Conservation (phyloP, 1,140 invertebrate genomes). For the Drosophila santomea region DNA sequence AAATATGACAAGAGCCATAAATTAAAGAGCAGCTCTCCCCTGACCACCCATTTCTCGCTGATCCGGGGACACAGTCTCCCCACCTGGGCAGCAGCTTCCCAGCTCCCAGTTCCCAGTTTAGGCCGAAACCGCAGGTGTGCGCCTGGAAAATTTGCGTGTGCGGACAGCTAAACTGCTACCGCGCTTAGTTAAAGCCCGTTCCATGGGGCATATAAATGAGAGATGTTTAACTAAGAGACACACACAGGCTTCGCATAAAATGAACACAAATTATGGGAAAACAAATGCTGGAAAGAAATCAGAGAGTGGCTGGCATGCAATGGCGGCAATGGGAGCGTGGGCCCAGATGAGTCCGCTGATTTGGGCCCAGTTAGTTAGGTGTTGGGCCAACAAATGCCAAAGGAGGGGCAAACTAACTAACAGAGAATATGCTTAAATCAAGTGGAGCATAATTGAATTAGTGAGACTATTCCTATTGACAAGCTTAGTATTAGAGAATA, state of each 20-base stretch:
- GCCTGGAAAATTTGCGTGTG: conserved; percentile 76
- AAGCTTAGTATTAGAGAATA: neutral
- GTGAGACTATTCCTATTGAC: neutral
- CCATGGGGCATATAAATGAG: conserved; percentile 74
- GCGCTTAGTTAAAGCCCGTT: conserved; percentile 44
- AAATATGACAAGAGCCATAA: conserved; percentile 83
- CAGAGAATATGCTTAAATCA: neutral
- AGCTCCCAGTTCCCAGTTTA: conserved; percentile 6
- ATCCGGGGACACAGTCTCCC: conserved; percentile 7
- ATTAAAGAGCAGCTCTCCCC: conserved; percentile 53
- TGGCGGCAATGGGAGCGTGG: conserved; percentile 41
- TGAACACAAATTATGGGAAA: conserved; percentile 41
- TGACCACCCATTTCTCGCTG: neutral
- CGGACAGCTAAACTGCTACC: conserved; percentile 79
- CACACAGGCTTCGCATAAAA: conserved; percentile 66
- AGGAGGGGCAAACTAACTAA: neutral
- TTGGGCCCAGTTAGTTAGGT: conserved; percentile 19
- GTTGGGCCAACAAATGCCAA: conserved; percentile 18
- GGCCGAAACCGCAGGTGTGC: conserved; percentile 55
- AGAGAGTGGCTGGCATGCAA: conserved; percentile 40
- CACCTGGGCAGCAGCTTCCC: conserved; percentile 8
- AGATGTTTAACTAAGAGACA: conserved; percentile 82
- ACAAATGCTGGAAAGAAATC: conserved; percentile 1
- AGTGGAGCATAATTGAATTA: conserved; percentile 11
- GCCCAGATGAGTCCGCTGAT: conserved; percentile 26